Evolutionary conservation across 1,140 invertebrate species (phyloP), one percentile per base, ranked within the genome.

Genomic region (Calliphora vicina): DNA sequence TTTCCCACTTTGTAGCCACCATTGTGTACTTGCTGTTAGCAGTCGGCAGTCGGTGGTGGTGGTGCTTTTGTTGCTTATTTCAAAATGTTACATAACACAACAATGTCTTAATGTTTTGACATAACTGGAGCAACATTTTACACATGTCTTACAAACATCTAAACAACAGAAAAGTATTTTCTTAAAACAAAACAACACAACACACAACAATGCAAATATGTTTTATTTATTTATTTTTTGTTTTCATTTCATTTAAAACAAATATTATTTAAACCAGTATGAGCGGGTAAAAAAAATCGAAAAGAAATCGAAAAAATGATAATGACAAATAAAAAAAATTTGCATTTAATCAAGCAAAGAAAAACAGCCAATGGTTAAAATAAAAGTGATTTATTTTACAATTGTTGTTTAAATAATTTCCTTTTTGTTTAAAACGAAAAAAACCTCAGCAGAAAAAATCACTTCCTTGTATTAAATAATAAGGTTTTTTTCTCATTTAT

Each of bases 21-120:
- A n/a, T n/a, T n/a, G n/a, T 57, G 15, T 57, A 57, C 50, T 57
- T 17, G n/a, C 5, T 57, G 45, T 57, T 57, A 0, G 45, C 15
- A 0, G 45, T 57, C 17, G 12, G 45, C 17, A 17, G 12, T 4
- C 17, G 45, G 13, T 57, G 45, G 13, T 57, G 17, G 4, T 57
- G 4, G 17, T 57, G 12, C 57, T 23, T 67, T 20, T 67, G 17
- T 67, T 23, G 17, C 23, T 67, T 67, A 20, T 23, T 67, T 67
- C 81, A 74, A 82, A 82, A 27, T 50, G 61, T 67, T 67, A 23
- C 61, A 67, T 67, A 67, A 67, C n/a, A 67, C 61, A 67, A 67
- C 42, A 78, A 78, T 78, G 74, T 78, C 74, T 78, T 78, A 78
- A 78, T 78, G 74, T 78, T 78, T 78, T 78, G 74, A 78, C 74